Base-by-base conservation (phyloP, 2,113 vertebrate genomes). In the Callionymus lyra region DNA sequence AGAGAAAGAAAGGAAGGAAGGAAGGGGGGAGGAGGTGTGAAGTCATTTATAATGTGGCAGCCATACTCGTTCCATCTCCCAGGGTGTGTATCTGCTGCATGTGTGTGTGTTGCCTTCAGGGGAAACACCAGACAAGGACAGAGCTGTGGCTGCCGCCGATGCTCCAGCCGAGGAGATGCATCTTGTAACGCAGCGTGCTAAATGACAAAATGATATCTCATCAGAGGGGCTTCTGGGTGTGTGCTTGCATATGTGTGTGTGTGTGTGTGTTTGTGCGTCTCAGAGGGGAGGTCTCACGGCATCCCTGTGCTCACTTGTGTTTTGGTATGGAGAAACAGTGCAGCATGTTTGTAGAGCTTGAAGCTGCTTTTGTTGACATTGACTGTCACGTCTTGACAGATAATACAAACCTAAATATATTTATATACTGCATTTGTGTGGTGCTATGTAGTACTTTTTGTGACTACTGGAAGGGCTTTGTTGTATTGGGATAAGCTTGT, bases 201-300 rank as follows among this genome's bases (percentile, higher is more conserved):
- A 85, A 82, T 78, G 75, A 81, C 80, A 84, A 85, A 86, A 84
- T 84, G 68, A 82, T 83, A 77, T 76, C 79, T 79, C 80, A 77
- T 84, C 72, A 76, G 68, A 82, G 72, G 67, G 53, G 72, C 71
- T 65, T 64, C 51, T 12, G 9, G 47, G 35, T 50, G 21, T 57
- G 53, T 54, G 18, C 49, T 14, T 45, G 9, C 48, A 34, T 53
- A 16, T 39, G 39, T 54, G 44, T 18, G 46, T 50, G 12, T 36
- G 31, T 31, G 39, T 54, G 44, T 18, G 46, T 50, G 12, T 36
- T 19, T 31, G 47, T 34, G 36, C 18, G 39, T 68, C 53, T 65
- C 63, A 33, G 39, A 60, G 47, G 45, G 51, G 55, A 56, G 59
- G 50, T 64, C 75, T 58, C 63, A 4, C 13, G 68, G 54, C 41